These are phyloP conservation scores for Campaea margaritaria DNA, from an alignment of 2,888 invertebrate genomes.

Conservation along the genomic window DNA sequence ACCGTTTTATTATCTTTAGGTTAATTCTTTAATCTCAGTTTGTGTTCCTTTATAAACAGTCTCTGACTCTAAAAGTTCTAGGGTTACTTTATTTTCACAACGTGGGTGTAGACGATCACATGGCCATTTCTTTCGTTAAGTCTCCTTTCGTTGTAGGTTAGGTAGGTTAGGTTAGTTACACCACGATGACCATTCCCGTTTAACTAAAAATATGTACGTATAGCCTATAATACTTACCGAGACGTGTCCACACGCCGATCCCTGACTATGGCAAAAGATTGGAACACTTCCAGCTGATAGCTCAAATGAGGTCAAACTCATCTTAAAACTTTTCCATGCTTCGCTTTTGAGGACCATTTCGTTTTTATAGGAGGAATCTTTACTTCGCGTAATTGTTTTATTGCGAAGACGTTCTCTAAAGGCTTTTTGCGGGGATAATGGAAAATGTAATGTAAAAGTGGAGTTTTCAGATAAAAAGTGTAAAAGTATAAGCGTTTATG, in stretches of 20 bases:
- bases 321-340: constrained; percentile 51
- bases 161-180: too few relatives aligned
- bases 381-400: constrained; percentile 37
- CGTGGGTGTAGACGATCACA: too few relatives aligned
- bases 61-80: too few relatives aligned
- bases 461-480: constrained; percentile 27
- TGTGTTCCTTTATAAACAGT: too few relatives aligned
- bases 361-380: constrained; percentile 43
- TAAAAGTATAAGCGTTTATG: constrained; percentile 35
- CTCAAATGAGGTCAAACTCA: constrained; percentile 72
- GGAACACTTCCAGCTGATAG: constrained; percentile 74
- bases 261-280: constrained; percentile 69
- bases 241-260: constrained; percentile 56
- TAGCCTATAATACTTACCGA: constrained; percentile 47
- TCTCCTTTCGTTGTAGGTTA: too few relatives aligned
- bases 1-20: too few relatives aligned
- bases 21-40: too few relatives aligned
- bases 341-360: constrained; percentile 35
- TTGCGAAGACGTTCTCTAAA: constrained; percentile 19
- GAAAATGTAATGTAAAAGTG: constrained; percentile 32
- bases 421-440: constrained; percentile 29
- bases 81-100: too few relatives aligned
- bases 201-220: constrained; percentile 23
- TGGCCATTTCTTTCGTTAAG: too few relatives aligned
- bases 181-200: constrained; percentile 23